Evolutionary conservation across 2,888 invertebrate genomes (phyloP).

Genomic region (Drosophila paracracens): DNA sequence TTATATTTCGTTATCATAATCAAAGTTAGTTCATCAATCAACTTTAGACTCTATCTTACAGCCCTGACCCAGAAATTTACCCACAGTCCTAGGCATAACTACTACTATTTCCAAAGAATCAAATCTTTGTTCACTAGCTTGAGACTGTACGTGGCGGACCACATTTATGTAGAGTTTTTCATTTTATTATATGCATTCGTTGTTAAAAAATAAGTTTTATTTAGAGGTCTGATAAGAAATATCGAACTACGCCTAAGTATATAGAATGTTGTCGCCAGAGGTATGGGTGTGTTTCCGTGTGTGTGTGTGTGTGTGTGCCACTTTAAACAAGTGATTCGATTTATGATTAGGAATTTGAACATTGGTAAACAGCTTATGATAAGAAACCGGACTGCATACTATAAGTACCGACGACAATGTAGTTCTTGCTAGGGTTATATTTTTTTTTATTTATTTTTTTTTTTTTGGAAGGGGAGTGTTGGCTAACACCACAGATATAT

Average conservation of each 20-base stretch:
- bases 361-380: constrained; percentile 72
- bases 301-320: constrained; percentile 49
- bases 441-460: not conserved
- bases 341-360: constrained; percentile 72
- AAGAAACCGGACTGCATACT: constrained; percentile 32
- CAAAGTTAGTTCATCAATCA: constrained; percentile 13
- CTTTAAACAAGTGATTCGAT: constrained; percentile 78
- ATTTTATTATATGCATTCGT: constrained; percentile 64
- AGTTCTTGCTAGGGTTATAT: constrained; percentile 2
- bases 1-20: not conserved
- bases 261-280: constrained; percentile 36
- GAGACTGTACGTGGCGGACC: constrained; percentile 51
- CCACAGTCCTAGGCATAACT: not conserved
- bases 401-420: constrained; percentile 19
- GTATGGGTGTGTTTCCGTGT: constrained; percentile 16
- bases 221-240: constrained; percentile 72
- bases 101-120: constrained; percentile 1
- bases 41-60: not conserved
- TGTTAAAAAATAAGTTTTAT: constrained; percentile 54
- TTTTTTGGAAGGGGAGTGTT: not conserved
- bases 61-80: not conserved
- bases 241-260: constrained; percentile 38
- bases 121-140: constrained; percentile 27
- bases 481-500: not conserved
- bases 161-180: constrained; percentile 56